Evolutionary conservation across 2,888 invertebrate genomes (phyloP).

Genomic region (Byasa hedistus): DNA sequence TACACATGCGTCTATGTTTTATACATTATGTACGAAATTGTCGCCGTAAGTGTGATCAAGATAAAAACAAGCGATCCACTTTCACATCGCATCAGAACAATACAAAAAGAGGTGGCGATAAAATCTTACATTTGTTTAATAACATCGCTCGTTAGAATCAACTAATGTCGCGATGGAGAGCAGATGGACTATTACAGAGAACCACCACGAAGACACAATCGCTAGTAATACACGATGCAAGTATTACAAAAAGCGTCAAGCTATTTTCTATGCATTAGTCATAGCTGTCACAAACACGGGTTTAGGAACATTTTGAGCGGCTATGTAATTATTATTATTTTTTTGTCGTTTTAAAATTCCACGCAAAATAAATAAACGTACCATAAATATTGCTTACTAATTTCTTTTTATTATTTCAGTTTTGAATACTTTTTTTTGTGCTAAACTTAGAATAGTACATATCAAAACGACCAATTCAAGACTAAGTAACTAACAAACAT

Average conservation of each 20-base stretch:
- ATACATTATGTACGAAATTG: constrained; percentile 17
- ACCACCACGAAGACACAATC: constrained; percentile 44
- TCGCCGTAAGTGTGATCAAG: constrained; percentile 35
- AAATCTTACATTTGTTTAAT: constrained; percentile 75
- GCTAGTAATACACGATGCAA: constrained; percentile 21
- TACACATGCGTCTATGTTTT: constrained; percentile 13
- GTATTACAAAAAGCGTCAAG: constrained; percentile 23
- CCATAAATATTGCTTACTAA: neutral
- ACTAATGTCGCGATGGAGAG: constrained; percentile 57
- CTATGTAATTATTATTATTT: neutral
- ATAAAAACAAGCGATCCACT: constrained; percentile 50
- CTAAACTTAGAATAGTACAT: no score
- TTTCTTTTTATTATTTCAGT: no score
- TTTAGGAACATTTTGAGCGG: neutral
- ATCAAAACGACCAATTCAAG: no score
- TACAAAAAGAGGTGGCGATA: constrained; percentile 60
- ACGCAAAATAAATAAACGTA: neutral
- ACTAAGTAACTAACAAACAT: no score
- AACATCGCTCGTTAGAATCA: constrained; percentile 72
- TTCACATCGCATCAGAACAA: constrained; percentile 61
- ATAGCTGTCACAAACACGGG: constrained; percentile 15
- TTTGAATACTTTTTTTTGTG: no score
- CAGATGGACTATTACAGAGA: constrained; percentile 45
- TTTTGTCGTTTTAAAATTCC: neutral
- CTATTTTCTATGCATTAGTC: constrained; percentile 17